Base-by-base conservation (phyloP, 2,113 vertebrate genomes). In the Clarias gariepinus region DNA sequence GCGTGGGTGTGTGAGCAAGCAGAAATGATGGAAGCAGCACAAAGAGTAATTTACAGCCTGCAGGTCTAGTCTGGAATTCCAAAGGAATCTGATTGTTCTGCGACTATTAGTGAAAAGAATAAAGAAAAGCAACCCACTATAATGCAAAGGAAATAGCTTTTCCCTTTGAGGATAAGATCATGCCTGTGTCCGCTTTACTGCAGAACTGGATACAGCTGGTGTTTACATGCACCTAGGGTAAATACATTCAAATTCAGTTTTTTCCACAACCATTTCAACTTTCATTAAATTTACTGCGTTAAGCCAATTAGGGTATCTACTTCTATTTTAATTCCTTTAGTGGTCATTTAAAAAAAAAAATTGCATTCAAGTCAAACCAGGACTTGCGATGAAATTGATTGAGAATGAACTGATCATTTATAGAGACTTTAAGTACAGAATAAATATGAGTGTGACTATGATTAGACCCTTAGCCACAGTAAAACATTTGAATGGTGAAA, bases 11-110 rank as follows among this genome's bases (percentile, higher is more conserved):
- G 74, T n/a, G 84, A 81, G 82, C 1, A 36, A 84, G 86, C 25
- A 28, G 69, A 78, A 89, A 53, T 81, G 64, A 82, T 55, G 87
- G 57, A 85, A 63, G 82, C 52, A 74, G 82, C 53, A 84, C 61
- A 90, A 82, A 89, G 88, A 82, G 85, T 84, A 41, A 88, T 89
- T 77, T 85, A 77, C 87, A 85, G 85, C 60, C 47, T 52, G 85
- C 69, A 74, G 83, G 78, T 89, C 89, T 89, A 85, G 82, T 79
- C 30, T 88, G 80, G 84, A 91, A 87, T 87, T 87, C 53, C 69
- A 86, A 86, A 63, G 85, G 63, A 74, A 87, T 82, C 63, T 5
- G 83, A 86, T 91, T 89, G 87, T 82, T 47, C 69, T 30, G 25
- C 30, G 25, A 12, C 21, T 66, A 52, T 84, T 68, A 61, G 63